Percentiles rank a stretch among this genome's conserved stretches.
phyloP scores from a whole-genome alignment of 2,113 vertebrate genomes.

The Calypte anna region DNA sequence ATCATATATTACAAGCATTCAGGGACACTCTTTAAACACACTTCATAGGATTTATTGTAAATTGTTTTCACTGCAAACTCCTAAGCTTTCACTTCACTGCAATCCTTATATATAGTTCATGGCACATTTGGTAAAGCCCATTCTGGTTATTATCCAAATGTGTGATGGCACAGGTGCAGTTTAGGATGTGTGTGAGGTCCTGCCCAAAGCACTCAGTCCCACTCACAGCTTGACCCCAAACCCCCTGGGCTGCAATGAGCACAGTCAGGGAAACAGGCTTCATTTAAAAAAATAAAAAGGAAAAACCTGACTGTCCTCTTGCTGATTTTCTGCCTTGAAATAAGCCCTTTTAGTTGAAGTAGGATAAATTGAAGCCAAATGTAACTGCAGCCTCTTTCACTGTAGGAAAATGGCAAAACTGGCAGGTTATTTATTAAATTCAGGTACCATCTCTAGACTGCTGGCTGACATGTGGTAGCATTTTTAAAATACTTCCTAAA shows the following conservation, averaged over 20 bases:
- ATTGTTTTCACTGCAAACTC: not conserved
- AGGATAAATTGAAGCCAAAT: not conserved
- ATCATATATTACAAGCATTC: not conserved
- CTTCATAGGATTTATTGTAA: not conserved
- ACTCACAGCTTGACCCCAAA: not conserved
- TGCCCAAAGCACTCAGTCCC: not conserved
- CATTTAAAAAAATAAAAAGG: not conserved
- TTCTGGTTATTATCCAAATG: not conserved
- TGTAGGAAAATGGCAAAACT: not conserved
- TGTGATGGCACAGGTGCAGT: not conserved
- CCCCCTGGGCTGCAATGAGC: not conserved
- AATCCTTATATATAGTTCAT: not conserved
- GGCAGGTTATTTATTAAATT: not conserved
- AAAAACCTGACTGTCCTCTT: not conserved
- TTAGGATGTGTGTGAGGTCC: not conserved
- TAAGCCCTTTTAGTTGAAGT: not conserved
- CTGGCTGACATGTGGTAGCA: rapidly evolving
- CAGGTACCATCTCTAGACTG: not conserved
- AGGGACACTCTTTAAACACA: not conserved
- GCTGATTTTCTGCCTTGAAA: not conserved
- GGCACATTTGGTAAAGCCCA: not conserved
- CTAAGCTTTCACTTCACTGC: not conserved
- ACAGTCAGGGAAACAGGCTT: not conserved
- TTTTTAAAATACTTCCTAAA: not conserved
- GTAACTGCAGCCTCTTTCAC: not conserved